Percentiles rank a stretch among this genome's conserved stretches.
Conservation (phyloP, 2,113 vertebrate genomes). For the Percopsis transmontana region DNA sequence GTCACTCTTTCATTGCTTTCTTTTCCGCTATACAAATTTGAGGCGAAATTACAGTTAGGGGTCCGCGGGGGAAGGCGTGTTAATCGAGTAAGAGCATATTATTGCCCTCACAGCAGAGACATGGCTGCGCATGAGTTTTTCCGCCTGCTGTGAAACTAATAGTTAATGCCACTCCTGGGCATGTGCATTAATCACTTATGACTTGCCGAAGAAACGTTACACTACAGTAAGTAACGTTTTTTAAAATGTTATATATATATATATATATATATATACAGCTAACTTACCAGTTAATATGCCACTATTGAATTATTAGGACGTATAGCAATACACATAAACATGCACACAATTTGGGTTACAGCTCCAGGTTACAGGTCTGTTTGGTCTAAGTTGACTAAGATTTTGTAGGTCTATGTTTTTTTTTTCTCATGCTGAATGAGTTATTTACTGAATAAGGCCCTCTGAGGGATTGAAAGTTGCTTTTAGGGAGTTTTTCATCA, state of each 20-base stretch:
- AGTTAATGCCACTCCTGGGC: slow-evolving; percentile 27
- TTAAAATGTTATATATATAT: neutral
- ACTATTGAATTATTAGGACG: slow-evolving; percentile 23
- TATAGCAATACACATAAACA: slow-evolving; percentile 10
- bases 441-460: too few relatives aligned
- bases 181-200: slow-evolving; percentile 36
- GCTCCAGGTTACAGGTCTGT: too few relatives aligned
- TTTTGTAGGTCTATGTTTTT: too few relatives aligned
- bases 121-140: slow-evolving; percentile 44
- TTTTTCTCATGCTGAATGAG: too few relatives aligned
- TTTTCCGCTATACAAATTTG: slow-evolving; percentile 68
- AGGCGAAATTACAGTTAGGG: slow-evolving; percentile 62
- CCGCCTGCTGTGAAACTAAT: slow-evolving; percentile 50
- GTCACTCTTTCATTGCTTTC: slow-evolving; percentile 70
- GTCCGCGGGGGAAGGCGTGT: slow-evolving; percentile 59
- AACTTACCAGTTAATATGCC: slow-evolving; percentile 32
- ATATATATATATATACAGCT: slow-evolving; percentile 1
- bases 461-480: too few relatives aligned
- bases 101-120: slow-evolving; percentile 53
- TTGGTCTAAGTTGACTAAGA: too few relatives aligned
- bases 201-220: slow-evolving; percentile 35
- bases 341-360: too few relatives aligned
- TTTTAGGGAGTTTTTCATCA: too few relatives aligned
- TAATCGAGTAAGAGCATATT: slow-evolving; percentile 62
- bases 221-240: slow-evolving; percentile 28